Evolutionary conservation across 53 echinoderm and acorn worm species (phyloP), one percentile per base, ranked within the genome.

Genomic region (Hippasteria phrygiana): DNA sequence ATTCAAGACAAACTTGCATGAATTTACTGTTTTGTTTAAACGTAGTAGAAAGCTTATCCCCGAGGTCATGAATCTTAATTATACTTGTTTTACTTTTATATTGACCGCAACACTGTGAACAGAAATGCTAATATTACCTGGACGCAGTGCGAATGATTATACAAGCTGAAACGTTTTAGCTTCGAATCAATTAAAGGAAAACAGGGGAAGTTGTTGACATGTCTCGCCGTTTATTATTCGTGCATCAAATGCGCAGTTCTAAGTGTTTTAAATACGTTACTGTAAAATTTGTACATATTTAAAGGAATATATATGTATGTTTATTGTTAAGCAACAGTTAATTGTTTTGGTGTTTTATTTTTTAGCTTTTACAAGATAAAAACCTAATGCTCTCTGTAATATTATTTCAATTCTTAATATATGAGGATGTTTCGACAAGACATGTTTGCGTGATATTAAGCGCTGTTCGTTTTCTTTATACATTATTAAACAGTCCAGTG

Each of bases 251-350:
- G 65, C 81, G 45, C 50, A 31, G 16, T 1, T 14, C 28, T 40
- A 26, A 42, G 62, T 81, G 22, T 34, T 2, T 59, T 81, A 5
- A 62, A 62, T 20, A 5, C 38, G 43, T 26, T 22, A 80, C 65
- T 81, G 63, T 81, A 81, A 81, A 81, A 81, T 41, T 13, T 81
- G 81, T 81, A 81, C 12, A 81, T 81, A 81, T 63, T 45, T 81
- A 40, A 65, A 81, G 81, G 81, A 81, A 81, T 81, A 81, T 80
- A 78, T 80, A 81, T 81, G 81, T 80, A 81, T 81, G 81, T 81
- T 64, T 81, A 78, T 36, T 78, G 53, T 78, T 78, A 10, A 78
- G 78, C 55, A 27, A 55, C n/a, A 59, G 14, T 78, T 59, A 18
- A 78, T 24, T 36, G 22, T 54, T 77, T n/a, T 17, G n/a, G n/a